Evolutionary conservation across 1,140 invertebrate genomes (phyloP).

Genomic region (Diabrotica virgifera): DNA sequence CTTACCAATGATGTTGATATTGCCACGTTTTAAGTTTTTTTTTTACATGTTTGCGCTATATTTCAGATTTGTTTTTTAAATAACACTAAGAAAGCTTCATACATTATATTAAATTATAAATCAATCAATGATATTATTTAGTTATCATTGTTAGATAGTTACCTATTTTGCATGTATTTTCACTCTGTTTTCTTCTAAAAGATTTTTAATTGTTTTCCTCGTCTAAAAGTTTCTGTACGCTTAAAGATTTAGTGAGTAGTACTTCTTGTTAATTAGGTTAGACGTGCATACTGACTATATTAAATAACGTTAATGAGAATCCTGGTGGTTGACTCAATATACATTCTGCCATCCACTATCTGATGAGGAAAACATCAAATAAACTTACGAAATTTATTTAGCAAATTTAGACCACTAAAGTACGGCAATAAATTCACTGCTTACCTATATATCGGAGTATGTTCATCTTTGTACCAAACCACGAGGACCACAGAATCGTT

Average conservation of each 20-base stretch:
- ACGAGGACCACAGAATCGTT: slow-evolving; percentile 62
- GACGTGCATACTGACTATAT: not conserved
- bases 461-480: slow-evolving; percentile 66
- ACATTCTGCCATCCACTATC: not conserved
- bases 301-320: not conserved
- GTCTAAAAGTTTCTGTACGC: not conserved
- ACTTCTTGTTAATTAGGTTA: not conserved
- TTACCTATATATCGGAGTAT: slow-evolving; percentile 64
- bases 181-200: no score
- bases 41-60: no score
- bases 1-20: no score
- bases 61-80: no score
- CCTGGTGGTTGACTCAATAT: not conserved
- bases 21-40: no score
- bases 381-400: not conserved
- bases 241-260: not conserved
- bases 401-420: not conserved
- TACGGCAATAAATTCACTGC: slow-evolving; percentile 10
- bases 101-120: no score
- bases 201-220: not conserved
- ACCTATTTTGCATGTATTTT: no score
- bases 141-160: no score
- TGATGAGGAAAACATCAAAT: not conserved
- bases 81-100: no score
- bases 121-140: no score